phyloP scores from a whole-genome alignment of 2,113 vertebrate genomes.

The Chinchilla lanigera region DNA sequence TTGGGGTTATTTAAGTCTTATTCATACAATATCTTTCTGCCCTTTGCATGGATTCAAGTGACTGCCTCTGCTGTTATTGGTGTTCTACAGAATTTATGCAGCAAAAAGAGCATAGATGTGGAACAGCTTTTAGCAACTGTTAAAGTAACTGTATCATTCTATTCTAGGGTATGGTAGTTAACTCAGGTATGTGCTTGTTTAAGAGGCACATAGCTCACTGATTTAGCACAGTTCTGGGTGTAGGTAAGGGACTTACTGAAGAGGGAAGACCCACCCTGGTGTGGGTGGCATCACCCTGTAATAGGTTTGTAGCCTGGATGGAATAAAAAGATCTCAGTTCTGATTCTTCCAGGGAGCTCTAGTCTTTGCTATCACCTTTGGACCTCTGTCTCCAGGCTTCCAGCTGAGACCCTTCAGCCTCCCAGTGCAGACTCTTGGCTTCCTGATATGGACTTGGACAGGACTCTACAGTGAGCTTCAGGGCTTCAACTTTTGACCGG shows the following conservation, averaged over 20 bases:
- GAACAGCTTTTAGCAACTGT: neutral
- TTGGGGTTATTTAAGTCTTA: neutral
- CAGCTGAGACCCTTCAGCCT: neutral
- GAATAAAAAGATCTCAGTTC: neutral
- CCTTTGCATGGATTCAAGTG: neutral
- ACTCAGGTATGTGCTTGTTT: neutral
- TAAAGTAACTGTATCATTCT: neutral
- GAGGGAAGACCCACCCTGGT: neutral
- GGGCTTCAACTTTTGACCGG: neutral
- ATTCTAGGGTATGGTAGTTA: neutral
- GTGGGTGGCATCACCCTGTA: neutral
- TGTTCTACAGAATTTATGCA: neutral
- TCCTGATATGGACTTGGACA: neutral
- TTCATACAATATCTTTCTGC: neutral
- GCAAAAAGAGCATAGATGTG: neutral
- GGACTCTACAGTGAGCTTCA: neutral
- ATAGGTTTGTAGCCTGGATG: neutral
- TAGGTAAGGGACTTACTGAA: neutral
- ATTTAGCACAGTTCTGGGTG: neutral
- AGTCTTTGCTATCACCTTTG: neutral
- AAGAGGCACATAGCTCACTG: neutral
- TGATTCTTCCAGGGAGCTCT: neutral
- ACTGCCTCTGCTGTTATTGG: neutral
- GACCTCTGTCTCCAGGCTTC: neutral
- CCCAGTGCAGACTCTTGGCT: neutral